Evolutionary conservation across 1,140 invertebrate genomes (phyloP).

Genomic region (Drosophila willistoni): DNA sequence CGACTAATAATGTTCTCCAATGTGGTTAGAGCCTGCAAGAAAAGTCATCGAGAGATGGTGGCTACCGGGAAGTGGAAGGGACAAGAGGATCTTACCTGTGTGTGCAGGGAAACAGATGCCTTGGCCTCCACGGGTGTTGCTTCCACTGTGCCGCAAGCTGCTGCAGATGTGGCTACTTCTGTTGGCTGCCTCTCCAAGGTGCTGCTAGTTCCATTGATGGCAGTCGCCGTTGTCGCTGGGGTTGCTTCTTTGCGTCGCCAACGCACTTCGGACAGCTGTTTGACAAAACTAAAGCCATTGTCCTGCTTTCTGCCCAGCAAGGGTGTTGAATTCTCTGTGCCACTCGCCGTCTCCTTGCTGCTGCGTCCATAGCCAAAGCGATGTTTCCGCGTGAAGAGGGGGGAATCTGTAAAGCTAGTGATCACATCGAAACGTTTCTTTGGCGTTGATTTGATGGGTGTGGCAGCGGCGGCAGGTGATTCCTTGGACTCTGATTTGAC

Average conservation of each 20-base stretch:
- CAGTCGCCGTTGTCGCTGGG: conserved; percentile 1
- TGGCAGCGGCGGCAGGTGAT: not conserved
- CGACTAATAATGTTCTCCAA: conserved; percentile 85
- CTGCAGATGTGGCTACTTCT: conserved; percentile 31
- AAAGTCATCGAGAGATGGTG: too few relatives aligned
- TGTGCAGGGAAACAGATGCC: conserved; percentile 83
- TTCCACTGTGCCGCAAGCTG: conserved; percentile 64
- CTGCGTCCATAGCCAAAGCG: conserved; percentile 74
- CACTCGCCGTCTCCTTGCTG: conserved; percentile 58
- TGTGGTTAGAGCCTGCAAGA: conserved; percentile 83
- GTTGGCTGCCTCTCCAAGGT: conserved; percentile 60
- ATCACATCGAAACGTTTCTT: conserved; percentile 80
- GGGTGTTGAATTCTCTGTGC: conserved; percentile 69
- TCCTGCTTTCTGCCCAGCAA: conserved; percentile 72
- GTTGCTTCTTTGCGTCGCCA: conserved; percentile 62
- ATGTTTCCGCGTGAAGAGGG: conserved; percentile 82
- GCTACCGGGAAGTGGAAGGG: not conserved
- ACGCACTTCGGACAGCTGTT: conserved; percentile 78
- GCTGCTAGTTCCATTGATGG: conserved; percentile 49
- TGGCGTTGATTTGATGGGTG: conserved; percentile 43
- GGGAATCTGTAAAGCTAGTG: conserved; percentile 82
- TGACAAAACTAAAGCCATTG: conserved; percentile 78
- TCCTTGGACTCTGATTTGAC: conserved; percentile 36
- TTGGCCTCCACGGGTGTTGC: conserved; percentile 79
- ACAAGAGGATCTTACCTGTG: conserved; percentile 69